Conservation (phyloP, 2,113 vertebrate genomes). For the Gopherus evgoodei region DNA sequence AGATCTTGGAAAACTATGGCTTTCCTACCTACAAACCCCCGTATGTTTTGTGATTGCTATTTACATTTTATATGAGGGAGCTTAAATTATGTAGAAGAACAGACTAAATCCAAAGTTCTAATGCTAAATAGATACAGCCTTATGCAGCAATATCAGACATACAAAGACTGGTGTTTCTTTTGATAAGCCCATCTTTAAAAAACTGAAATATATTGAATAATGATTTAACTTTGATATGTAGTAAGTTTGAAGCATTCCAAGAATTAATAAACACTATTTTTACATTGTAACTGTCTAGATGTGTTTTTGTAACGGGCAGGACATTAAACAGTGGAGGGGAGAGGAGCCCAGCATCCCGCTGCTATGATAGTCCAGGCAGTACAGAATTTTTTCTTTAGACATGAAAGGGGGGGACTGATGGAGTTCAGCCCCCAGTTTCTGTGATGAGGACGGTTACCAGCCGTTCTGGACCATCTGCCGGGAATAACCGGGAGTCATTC, state of each 20-base stretch:
- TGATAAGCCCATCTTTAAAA: neutral
- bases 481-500: too few relatives aligned
- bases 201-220: neutral
- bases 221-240: slow-evolving; percentile 27
- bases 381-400: too few relatives aligned
- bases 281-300: neutral
- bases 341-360: too few relatives aligned
- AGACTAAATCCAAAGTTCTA: neutral
- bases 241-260: neutral
- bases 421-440: too few relatives aligned
- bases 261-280: slow-evolving; percentile 39
- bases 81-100: neutral
- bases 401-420: too few relatives aligned
- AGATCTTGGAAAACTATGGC: neutral
- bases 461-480: too few relatives aligned
- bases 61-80: neutral
- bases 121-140: neutral
- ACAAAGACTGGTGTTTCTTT: fast-evolving
- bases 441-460: too few relatives aligned
- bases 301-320: neutral
- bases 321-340: too few relatives aligned
- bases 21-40: too few relatives aligned
- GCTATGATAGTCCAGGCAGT: too few relatives aligned
- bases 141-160: neutral
- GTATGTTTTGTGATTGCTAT: neutral